Conservation (phyloP, 2,797 vertebrate species). For the Liasis olivaceus region DNA sequence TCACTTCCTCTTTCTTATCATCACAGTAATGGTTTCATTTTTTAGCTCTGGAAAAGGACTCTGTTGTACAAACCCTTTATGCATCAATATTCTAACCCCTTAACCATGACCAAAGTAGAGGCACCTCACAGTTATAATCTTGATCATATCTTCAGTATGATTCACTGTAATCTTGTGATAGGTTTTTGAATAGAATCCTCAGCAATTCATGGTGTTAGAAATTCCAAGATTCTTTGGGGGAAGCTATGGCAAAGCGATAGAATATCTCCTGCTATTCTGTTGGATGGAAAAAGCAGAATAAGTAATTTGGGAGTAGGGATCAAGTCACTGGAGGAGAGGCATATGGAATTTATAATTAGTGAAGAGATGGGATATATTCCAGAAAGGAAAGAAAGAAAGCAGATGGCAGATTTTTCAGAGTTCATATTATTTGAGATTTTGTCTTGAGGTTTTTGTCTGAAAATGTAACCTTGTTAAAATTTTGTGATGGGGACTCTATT, state of each 20-base stretch:
- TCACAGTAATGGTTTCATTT: neutral
- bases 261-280: neutral
- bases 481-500: neutral
- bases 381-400: neutral
- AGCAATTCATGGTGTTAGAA: neutral
- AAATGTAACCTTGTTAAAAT: neutral
- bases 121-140: neutral
- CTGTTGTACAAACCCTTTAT: neutral
- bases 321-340: neutral
- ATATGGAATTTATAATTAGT: neutral
- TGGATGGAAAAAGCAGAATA: neutral
- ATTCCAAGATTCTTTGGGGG: neutral
- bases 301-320: neutral
- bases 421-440: neutral
- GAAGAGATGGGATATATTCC: neutral
- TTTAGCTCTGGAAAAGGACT: neutral
- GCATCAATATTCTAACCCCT: neutral
- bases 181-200: neutral
- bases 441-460: neutral
- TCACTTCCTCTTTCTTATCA: neutral
- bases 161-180: neutral
- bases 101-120: neutral
- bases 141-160: neutral
- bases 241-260: neutral
- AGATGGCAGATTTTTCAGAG: neutral